Conservation (phyloP, 2,797 vertebrate genomes). For the Chelmon rostratus region DNA sequence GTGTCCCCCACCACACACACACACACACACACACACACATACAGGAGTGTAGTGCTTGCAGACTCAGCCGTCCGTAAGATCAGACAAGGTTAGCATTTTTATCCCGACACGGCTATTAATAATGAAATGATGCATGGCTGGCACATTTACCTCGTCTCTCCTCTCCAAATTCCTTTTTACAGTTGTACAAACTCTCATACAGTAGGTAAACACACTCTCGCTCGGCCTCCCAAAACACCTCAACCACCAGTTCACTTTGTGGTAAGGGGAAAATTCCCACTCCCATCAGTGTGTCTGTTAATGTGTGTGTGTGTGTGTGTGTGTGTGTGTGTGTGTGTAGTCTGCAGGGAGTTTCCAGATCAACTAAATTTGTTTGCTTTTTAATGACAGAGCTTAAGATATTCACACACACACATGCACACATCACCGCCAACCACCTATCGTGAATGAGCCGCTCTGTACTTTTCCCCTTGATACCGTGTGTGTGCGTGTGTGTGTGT, state of each 20-base stretch:
- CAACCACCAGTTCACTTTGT: conserved; percentile 74
- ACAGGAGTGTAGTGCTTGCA: conserved; percentile 72
- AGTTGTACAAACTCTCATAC: conserved; percentile 78
- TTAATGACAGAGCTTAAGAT: conserved; percentile 87
- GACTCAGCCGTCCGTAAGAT: conserved; percentile 92
- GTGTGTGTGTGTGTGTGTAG: conserved; percentile 58
- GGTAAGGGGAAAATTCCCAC: conserved; percentile 70
- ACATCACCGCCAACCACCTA: conserved; percentile 69
- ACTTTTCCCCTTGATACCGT: conserved; percentile 36
- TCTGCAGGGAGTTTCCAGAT: conserved; percentile 82
- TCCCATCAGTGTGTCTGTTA: conserved; percentile 63
- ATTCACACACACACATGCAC: conserved; percentile 73
- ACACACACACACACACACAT: conserved; percentile 46
- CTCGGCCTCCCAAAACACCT: conserved; percentile 69
- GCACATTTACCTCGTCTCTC: conserved; percentile 77
- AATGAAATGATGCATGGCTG: conserved; percentile 92
- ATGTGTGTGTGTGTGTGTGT: conserved; percentile 46
- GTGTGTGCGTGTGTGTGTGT: conserved; percentile 33
- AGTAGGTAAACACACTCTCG: conserved; percentile 73
- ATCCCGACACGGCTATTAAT: conserved; percentile 96
- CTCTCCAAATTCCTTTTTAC: conserved; percentile 73
- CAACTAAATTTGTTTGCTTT: conserved; percentile 84
- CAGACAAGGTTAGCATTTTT: conserved; percentile 96
- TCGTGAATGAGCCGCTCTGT: conserved; percentile 82
- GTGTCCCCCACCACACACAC: conserved; percentile 51